Conservation (phyloP, 2,888 invertebrate species). For the Metopia argyrocephala region DNA sequence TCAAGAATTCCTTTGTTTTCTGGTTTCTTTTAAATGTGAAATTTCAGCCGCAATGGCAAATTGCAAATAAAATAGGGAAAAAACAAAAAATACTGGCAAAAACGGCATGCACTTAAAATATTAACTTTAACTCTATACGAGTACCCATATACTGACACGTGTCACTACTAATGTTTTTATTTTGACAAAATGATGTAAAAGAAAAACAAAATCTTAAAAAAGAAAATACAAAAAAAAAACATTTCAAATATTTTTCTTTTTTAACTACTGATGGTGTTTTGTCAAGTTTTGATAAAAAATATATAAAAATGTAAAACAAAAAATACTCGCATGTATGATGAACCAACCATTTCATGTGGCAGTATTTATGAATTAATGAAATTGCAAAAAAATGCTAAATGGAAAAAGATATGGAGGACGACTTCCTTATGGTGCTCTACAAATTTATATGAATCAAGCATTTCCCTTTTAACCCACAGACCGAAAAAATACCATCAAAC, state of each 20-base stretch:
- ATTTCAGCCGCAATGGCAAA: constrained; percentile 32
- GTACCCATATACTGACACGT: constrained; percentile 57
- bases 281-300: constrained; percentile 36
- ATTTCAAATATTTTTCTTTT: constrained; percentile 18
- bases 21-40: constrained; percentile 10
- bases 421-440: background rate
- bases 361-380: constrained; percentile 12
- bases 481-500: background rate
- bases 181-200: constrained; percentile 36
- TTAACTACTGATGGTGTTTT: constrained; percentile 33
- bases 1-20: background rate
- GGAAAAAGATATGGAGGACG: constrained; percentile 17
- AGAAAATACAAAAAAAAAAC: constrained; percentile 20
- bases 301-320: constrained; percentile 8
- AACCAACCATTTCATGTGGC: constrained; percentile 18
- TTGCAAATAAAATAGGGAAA: background rate
- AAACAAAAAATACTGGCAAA: constrained; percentile 8
- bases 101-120: constrained; percentile 49
- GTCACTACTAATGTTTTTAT: constrained; percentile 47
- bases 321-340: background rate
- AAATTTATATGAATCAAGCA: background rate
- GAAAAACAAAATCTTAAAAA: constrained; percentile 41
- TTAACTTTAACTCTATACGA: constrained; percentile 60
- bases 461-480: background rate
- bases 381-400: constrained; percentile 10